phyloP scores from a whole-genome alignment of 1,140 invertebrate species.

The Bicyclus anynana region DNA sequence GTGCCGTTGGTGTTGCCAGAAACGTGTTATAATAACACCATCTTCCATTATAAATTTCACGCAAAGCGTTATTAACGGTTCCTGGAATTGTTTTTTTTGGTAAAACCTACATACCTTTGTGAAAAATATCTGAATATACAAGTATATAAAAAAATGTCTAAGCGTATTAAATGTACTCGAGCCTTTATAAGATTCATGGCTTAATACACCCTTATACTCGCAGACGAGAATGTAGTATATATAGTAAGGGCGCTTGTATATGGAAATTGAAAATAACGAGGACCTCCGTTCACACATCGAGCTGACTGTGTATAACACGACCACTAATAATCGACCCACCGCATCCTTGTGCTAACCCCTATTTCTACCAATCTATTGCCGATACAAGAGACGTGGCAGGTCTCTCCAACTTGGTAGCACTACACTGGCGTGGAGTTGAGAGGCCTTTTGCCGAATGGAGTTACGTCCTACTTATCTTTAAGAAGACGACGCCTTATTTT shows the following conservation, averaged over 20 bases:
- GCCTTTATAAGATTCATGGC: slow-evolving; percentile 70
- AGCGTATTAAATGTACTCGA: slow-evolving; percentile 52
- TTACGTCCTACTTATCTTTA: slow-evolving; percentile 73
- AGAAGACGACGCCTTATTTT: slow-evolving; percentile 69
- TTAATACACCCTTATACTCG: slow-evolving; percentile 68
- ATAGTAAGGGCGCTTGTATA: slow-evolving; percentile 63
- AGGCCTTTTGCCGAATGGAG: slow-evolving; percentile 71
- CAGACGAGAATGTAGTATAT: slow-evolving; percentile 56
- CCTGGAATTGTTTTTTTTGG: slow-evolving; percentile 14
- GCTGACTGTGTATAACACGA: slow-evolving; percentile 52
- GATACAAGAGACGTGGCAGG: slow-evolving; percentile 46
- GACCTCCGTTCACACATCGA: slow-evolving; percentile 63
- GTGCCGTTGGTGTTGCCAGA: slow-evolving; percentile 50
- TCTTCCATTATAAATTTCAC: slow-evolving; percentile 31
- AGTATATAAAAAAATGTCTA: not conserved
- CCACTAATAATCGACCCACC: slow-evolving; percentile 53
- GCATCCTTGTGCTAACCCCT: slow-evolving; percentile 44
- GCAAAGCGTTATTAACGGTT: slow-evolving; percentile 17
- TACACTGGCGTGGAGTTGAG: slow-evolving; percentile 54
- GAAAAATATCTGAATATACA: not conserved
- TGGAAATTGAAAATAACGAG: slow-evolving; percentile 76
- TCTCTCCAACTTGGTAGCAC: slow-evolving; percentile 54
- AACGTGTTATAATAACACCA: slow-evolving; percentile 64
- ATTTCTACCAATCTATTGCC: slow-evolving; percentile 46
- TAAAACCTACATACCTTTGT: too few species aligned